phyloP scores from a whole-genome alignment of 2,797 vertebrate genomes.

The Simalia tracyae region DNA sequence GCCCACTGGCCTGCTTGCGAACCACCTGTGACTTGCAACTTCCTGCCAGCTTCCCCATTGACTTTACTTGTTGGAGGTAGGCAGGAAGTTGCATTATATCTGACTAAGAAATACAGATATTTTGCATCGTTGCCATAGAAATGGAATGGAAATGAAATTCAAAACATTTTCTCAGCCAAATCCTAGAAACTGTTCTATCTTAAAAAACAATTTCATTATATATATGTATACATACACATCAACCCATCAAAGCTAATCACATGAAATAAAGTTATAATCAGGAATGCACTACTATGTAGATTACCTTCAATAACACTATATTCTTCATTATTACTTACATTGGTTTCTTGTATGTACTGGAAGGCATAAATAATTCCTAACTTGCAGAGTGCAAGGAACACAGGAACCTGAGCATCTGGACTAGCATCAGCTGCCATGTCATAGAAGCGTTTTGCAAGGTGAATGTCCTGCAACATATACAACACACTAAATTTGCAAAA shows the following conservation, averaged over 20 bases:
- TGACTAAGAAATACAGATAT: neutral
- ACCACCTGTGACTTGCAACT: no score
- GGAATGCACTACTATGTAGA: neutral
- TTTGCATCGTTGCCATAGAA: neutral
- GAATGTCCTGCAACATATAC: conserved; percentile 85
- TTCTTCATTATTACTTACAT: conserved; percentile 82
- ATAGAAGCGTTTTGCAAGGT: conserved; percentile 96
- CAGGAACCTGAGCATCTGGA: conserved; percentile 95
- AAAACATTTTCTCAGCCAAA: neutral
- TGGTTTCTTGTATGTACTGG: conserved; percentile 89
- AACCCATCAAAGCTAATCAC: neutral
- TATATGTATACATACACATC: neutral
- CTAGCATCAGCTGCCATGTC: conserved; percentile 99
- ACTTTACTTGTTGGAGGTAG: no score
- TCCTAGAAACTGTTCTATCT: neutral
- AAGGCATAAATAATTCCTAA: conserved; percentile 88
- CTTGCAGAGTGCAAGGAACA: conserved; percentile 95
- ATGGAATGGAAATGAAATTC: neutral
- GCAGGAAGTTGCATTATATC: neutral
- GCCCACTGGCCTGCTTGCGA: no score
- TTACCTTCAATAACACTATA: neutral
- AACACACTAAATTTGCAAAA: conserved; percentile 33
- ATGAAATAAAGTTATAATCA: neutral
- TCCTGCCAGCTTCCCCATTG: no score
- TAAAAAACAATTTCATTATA: neutral